These are phyloP conservation scores for Sarcophaga subvicina DNA, from an alignment of 2,888 invertebrate genomes.

Conservation along the genomic window DNA sequence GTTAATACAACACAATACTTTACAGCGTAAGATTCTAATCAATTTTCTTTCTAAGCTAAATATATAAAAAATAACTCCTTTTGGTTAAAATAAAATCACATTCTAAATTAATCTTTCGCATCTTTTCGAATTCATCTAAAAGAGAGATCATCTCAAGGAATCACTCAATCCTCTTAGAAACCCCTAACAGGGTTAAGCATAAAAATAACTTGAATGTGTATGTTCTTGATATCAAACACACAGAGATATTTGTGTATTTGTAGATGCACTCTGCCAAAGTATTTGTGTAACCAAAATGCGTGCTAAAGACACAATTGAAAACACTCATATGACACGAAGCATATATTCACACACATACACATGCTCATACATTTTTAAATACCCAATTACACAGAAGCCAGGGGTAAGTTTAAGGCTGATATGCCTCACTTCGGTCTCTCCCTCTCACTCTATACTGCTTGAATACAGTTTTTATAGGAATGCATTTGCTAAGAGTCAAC, in stretches of 20 bases:
- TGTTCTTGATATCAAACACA: neutral
- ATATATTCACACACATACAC: no score
- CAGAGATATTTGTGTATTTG: neutral
- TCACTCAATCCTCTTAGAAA: no score
- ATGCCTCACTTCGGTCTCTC: neutral
- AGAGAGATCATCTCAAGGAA: no score
- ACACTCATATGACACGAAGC: neutral
- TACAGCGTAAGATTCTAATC: no score
- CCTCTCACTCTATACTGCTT: neutral
- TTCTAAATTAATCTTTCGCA: no score
- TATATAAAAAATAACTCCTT: no score
- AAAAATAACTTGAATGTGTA: neutral
- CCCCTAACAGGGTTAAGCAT: no score
- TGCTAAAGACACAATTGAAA: neutral
- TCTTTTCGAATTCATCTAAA: no score
- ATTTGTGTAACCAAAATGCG: slow-evolving; percentile 29
- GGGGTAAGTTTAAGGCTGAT: slow-evolving; percentile 48
- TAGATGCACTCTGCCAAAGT: neutral
- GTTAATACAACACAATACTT: no score
- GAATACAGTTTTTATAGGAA: neutral
- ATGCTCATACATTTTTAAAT: neutral
- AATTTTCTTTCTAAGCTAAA: no score
- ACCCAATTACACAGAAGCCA: slow-evolving; percentile 20
- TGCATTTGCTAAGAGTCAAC: neutral
- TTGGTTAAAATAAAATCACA: no score